phyloP scores from a whole-genome alignment of 2,797 vertebrate genomes.

The Remorina albescens region DNA sequence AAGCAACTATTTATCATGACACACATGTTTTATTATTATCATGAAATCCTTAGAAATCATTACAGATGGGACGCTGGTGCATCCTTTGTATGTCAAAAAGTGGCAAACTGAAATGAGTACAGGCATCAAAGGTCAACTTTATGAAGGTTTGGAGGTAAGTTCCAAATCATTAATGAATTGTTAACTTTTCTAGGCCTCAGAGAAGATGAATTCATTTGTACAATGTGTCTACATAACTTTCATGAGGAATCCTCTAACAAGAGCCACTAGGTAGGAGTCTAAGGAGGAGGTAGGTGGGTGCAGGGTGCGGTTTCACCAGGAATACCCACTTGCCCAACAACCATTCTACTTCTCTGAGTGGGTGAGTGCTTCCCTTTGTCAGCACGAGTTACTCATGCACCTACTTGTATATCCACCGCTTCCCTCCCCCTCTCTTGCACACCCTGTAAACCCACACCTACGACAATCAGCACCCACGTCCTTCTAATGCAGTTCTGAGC shows the following conservation, averaged over 20 bases:
- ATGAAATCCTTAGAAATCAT: slow-evolving; percentile 9
- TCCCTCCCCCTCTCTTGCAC: slow-evolving; percentile 68
- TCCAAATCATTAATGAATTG: slow-evolving; percentile 12
- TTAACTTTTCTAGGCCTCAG: slow-evolving; percentile 36
- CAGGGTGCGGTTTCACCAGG: slow-evolving; percentile 80
- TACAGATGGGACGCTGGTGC: background rate
- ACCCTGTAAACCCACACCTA: slow-evolving; percentile 85
- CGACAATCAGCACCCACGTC: slow-evolving; percentile 85
- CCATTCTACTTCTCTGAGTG: slow-evolving; percentile 81
- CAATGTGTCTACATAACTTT: slow-evolving; percentile 73
- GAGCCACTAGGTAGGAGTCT: slow-evolving; percentile 80
- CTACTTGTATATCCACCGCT: slow-evolving; percentile 72
- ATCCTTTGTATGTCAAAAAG: slow-evolving; percentile 15
- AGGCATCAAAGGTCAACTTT: slow-evolving; percentile 27
- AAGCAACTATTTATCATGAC: slow-evolving; percentile 19
- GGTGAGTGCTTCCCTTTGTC: slow-evolving; percentile 87
- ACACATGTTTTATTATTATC: slow-evolving; percentile 14
- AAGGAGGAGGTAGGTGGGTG: slow-evolving; percentile 75
- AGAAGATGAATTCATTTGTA: slow-evolving; percentile 60
- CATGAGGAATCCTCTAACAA: slow-evolving; percentile 77
- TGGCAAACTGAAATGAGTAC: background rate
- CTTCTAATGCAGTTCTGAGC: slow-evolving; percentile 80
- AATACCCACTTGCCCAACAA: slow-evolving; percentile 85
- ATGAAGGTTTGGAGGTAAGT: slow-evolving; percentile 29
- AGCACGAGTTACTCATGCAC: slow-evolving; percentile 85